Conservation (phyloP, 2,888 invertebrate genomes). For the Mythimna loreyi region DNA sequence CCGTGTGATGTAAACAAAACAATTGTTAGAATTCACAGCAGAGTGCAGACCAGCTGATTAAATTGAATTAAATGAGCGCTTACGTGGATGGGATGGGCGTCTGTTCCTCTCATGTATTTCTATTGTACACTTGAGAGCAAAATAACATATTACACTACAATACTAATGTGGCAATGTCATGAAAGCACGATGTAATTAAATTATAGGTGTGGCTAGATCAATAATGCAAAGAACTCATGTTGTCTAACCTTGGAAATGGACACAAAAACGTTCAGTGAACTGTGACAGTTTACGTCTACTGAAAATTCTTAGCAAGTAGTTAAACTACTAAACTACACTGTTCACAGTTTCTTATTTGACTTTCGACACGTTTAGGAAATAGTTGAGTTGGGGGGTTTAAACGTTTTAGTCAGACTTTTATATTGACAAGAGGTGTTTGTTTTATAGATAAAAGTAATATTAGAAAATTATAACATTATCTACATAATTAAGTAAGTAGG, state of each 20-base stretch:
- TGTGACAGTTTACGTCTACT: slow-evolving; percentile 43
- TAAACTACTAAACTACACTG: not conserved
- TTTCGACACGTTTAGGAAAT: slow-evolving; percentile 9
- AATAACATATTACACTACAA: slow-evolving; percentile 5
- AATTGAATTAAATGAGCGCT: slow-evolving; percentile 65
- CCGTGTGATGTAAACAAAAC: slow-evolving; percentile 67
- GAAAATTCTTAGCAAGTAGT: slow-evolving; percentile 13
- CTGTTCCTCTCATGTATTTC: slow-evolving; percentile 26
- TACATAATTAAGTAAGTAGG: not conserved
- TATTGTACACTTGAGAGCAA: not conserved
- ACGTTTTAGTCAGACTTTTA: not conserved
- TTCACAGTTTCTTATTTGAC: slow-evolving; percentile 7
- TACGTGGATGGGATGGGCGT: slow-evolving; percentile 48
- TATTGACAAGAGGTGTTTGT: too few species aligned
- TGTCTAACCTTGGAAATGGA: slow-evolving; percentile 63
- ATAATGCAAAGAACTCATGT: slow-evolving; percentile 61
- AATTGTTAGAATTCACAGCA: slow-evolving; percentile 62
- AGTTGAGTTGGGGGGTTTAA: not conserved
- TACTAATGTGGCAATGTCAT: slow-evolving; percentile 24
- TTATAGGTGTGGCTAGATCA: slow-evolving; percentile 66
- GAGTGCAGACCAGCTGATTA: slow-evolving; percentile 50
- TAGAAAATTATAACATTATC: not conserved
- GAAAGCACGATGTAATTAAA: slow-evolving; percentile 65
- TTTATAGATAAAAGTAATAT: not conserved
- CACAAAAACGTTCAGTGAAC: slow-evolving; percentile 66